Evolutionary conservation across 2,888 invertebrate species (phyloP).

Genomic region (Boloria euphrosyne): DNA sequence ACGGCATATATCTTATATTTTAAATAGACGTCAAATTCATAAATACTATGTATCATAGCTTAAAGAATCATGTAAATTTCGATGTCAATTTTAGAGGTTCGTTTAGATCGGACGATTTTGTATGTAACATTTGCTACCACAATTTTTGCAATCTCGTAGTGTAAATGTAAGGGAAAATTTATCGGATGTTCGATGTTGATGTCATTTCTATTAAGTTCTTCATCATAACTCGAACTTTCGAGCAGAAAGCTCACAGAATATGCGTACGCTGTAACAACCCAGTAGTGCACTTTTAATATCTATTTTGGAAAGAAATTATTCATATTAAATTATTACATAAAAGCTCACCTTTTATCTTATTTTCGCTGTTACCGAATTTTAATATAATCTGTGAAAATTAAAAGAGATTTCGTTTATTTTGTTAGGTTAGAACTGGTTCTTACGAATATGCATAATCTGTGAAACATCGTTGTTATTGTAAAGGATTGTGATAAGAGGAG

Average conservation of each 20-base stretch:
- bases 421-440: conserved; percentile 2
- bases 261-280: background rate
- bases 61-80: conserved; percentile 76
- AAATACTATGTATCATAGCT: conserved; percentile 73
- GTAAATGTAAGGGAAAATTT: conserved; percentile 49
- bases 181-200: conserved; percentile 65
- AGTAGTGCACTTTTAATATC: background rate
- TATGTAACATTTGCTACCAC: conserved; percentile 73
- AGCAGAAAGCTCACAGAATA: conserved; percentile 2
- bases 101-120: conserved; percentile 66
- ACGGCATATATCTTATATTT: conserved; percentile 61
- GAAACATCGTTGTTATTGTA: conserved; percentile 56
- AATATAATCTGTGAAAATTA: background rate
- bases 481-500: conserved; percentile 69
- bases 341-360: too few species aligned
- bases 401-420: background rate
- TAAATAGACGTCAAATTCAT: conserved; percentile 78
- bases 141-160: conserved; percentile 69
- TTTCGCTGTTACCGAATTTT: too few species aligned
- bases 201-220: conserved; percentile 55
- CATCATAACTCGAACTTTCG: conserved; percentile 12
- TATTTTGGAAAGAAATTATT: too few species aligned
- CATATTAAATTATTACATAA: too few species aligned
- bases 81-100: conserved; percentile 78
- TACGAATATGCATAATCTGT: conserved; percentile 1